Evolutionary conservation across 2,888 invertebrate species (phyloP), one percentile per base, ranked within the genome.

Genomic region (Chrysolina americana): DNA sequence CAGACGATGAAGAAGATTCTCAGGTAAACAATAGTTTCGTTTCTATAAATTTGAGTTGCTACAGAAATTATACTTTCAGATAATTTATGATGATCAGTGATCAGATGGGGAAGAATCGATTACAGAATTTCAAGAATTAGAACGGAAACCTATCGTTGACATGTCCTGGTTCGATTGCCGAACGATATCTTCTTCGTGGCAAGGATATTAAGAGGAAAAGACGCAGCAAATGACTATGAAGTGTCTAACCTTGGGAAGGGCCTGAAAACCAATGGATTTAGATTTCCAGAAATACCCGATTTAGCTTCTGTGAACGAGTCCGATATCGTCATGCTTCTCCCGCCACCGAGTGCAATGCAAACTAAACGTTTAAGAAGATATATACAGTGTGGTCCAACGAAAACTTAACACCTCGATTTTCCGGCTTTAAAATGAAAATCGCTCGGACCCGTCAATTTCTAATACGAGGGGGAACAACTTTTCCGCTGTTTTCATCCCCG

Each of bases 71-170:
- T n/a, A n/a, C n/a, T n/a, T n/a, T n/a, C n/a, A 50, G n/a, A 64
- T 64, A 41, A 64, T 64, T 28, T 17, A 41, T 64, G 41, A 64
- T 64, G 64, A 64, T 64, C 64, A 64, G 64, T 64, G 41, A 64
- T 64, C 4, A 36, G 10, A 64, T 41, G 64, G 11, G n/a, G 11
- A 44, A 65, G 65, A 23, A 63, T 17, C 41, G 17, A 41, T 64
- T 41, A 64, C 64, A 64, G 64, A 64, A 73, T 79, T 79, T 77
- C 73, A 66, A 66, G 47, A 50, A 66, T n/a, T 21, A 50, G 66
- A 66, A 56, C 68, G 53, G 41, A n/a, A 68, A 56, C 28, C 50
- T 56, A 68, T 68, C 53, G 68, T 68, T 68, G 36, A 53, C 53
- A 68, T 36, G 68, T 68, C 50, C 53, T 68, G 28, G 68, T 68